A percentile compares a stretch with the other conserved stretches of the same genome.
These are phyloP conservation scores for Nasonia oneida DNA, from an alignment of 2,888 invertebrate species.

Conservation along the genomic window DNA sequence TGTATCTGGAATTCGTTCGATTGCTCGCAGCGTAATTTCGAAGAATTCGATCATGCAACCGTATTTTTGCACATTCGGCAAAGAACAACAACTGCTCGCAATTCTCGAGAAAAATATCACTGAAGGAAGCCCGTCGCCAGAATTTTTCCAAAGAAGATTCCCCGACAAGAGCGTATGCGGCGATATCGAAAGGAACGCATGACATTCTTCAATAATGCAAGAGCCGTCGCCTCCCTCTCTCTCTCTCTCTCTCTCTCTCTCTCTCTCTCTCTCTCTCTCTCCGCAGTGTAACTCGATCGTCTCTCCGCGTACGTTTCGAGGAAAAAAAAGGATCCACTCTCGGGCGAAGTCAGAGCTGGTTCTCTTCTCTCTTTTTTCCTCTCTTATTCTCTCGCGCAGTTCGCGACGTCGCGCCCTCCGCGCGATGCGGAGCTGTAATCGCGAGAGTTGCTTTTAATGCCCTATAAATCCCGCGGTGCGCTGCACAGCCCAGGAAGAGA, in stretches of 20 bases:
- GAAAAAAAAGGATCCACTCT: background rate
- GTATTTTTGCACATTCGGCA: no score
- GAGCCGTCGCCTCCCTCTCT: background rate
- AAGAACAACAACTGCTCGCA: no score
- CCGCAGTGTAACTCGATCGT: slow-evolving; percentile 37
- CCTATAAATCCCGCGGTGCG: slow-evolving; percentile 35
- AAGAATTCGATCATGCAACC: no score
- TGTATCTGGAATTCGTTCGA: no score
- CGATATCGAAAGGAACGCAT: slow-evolving; percentile 26
- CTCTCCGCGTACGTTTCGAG: background rate
- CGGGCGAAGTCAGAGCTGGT: background rate
- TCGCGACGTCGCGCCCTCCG: background rate
- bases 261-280: background rate
- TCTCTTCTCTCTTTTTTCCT: background rate
- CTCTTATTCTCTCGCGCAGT: background rate
- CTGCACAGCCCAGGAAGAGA: background rate
- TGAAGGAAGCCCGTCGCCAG: background rate
- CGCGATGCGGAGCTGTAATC: background rate
- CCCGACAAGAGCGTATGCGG: background rate
- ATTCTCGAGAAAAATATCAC: background rate
- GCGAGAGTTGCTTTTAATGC: slow-evolving; percentile 45
- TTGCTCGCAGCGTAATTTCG: no score
- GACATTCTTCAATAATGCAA: slow-evolving; percentile 56
- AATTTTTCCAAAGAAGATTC: slow-evolving; percentile 4
- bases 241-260: background rate